These are phyloP conservation scores for Beroe forskalii DNA, from an alignment of 37 sponge, comb jelly and placozoan genomes.

Conservation along the genomic window DNA sequence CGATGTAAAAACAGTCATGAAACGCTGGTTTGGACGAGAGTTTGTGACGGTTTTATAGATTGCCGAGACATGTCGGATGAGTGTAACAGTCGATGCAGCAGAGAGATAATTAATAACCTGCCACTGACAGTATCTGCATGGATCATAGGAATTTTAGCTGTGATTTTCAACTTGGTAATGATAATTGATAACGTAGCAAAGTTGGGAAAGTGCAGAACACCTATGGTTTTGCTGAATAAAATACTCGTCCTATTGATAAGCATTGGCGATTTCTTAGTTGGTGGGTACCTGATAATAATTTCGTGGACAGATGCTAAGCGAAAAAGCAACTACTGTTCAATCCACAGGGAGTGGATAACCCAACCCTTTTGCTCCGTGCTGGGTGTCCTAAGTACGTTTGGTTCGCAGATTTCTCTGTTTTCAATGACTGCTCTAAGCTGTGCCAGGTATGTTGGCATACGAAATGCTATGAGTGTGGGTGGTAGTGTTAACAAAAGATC, in stretches of 20 bases:
- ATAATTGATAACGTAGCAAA: neutral
- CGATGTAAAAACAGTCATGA: neutral
- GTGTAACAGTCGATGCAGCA: constrained; percentile 12
- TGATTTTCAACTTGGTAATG: neutral
- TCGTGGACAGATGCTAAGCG: neutral
- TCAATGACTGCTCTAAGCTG: neutral
- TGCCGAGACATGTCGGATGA: constrained; percentile 16
- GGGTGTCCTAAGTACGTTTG: neutral
- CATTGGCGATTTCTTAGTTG: neutral
- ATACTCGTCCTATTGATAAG: neutral
- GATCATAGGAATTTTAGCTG: neutral
- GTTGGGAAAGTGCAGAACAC: neutral
- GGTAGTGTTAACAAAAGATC: neutral
- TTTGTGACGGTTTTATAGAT: constrained; percentile 3
- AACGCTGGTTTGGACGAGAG: neutral
- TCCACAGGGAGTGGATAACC: neutral
- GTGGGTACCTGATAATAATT: neutral
- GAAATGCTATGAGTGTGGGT: neutral
- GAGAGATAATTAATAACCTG: neutral
- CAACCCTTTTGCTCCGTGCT: neutral
- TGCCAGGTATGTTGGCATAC: neutral
- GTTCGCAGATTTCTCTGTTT: constrained; percentile 11
- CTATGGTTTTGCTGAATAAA: neutral
- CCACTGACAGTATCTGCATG: neutral
- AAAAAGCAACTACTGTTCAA: neutral